Percentiles rank a stretch among this genome's conserved stretches.
These are phyloP conservation scores for Hybognathus amarus DNA, from an alignment of 2,797 vertebrate species.

Conservation along the genomic window DNA sequence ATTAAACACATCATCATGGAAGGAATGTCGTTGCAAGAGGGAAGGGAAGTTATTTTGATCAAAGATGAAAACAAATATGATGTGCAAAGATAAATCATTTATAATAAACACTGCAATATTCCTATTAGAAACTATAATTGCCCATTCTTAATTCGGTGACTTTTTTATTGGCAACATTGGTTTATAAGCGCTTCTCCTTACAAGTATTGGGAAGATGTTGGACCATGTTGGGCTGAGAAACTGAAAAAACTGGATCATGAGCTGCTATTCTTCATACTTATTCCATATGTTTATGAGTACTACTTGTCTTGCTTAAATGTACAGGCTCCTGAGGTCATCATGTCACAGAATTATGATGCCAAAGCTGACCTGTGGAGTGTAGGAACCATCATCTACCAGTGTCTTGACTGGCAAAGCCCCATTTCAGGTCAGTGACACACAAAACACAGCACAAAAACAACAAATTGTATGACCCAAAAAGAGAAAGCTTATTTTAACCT, in stretches of 20 bases:
- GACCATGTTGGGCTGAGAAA: background rate
- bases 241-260: background rate
- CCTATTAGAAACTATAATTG: background rate
- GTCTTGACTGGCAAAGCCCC: slow-evolving; percentile 96
- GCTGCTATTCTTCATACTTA: background rate
- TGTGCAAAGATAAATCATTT: background rate
- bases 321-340: slow-evolving; percentile 97
- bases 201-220: background rate
- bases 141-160: background rate
- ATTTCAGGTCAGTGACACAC: slow-evolving; percentile 83
- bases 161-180: background rate
- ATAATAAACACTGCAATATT: background rate
- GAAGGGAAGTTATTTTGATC: background rate
- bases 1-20: background rate
- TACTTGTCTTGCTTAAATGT: background rate
- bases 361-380: slow-evolving; percentile 99
- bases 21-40: background rate
- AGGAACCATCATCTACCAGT: slow-evolving; percentile 96
- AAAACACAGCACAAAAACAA: background rate
- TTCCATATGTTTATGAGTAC: background rate
- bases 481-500: background rate
- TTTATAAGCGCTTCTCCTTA: background rate
- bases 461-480: background rate
- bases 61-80: background rate
- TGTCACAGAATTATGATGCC: slow-evolving; percentile 96